A percentile compares a stretch with the other conserved stretches of the same genome.
phyloP scores from a whole-genome alignment of 2,113 vertebrate genomes.

The Rhipidura dahli region DNA sequence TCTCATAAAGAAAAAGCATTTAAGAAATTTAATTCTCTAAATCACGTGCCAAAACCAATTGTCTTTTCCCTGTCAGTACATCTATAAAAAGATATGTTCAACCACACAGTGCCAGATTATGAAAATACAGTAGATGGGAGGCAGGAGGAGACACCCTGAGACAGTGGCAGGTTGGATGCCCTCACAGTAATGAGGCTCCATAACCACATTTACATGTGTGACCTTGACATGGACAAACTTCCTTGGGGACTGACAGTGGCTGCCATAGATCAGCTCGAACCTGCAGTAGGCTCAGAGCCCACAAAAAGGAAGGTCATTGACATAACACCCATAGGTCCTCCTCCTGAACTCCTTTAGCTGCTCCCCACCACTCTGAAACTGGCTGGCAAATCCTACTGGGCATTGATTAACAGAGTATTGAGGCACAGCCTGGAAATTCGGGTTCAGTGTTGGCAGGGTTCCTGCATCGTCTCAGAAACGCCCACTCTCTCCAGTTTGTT shows the following conservation, averaged over 20 bases:
- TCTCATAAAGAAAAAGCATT: background rate
- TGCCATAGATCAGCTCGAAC: accelerated
- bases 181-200: accelerated
- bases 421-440: background rate
- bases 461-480: background rate
- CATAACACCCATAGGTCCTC: no score
- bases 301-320: accelerated
- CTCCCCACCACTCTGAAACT: background rate
- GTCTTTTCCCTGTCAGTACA: background rate
- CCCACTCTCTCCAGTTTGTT: background rate
- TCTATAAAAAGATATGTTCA: background rate
- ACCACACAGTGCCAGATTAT: background rate
- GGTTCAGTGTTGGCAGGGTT: background rate
- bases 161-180: background rate
- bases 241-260: background rate
- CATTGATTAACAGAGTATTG: background rate
- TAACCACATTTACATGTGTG: background rate
- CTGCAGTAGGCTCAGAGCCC: accelerated
- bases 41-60: background rate
- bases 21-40: background rate
- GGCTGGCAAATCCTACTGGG: background rate
- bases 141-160: background rate
- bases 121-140: background rate
- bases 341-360: background rate
- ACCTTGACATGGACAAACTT: background rate